Base-by-base conservation (phyloP, 2,888 invertebrate species). In the Aphidius colemani region DNA sequence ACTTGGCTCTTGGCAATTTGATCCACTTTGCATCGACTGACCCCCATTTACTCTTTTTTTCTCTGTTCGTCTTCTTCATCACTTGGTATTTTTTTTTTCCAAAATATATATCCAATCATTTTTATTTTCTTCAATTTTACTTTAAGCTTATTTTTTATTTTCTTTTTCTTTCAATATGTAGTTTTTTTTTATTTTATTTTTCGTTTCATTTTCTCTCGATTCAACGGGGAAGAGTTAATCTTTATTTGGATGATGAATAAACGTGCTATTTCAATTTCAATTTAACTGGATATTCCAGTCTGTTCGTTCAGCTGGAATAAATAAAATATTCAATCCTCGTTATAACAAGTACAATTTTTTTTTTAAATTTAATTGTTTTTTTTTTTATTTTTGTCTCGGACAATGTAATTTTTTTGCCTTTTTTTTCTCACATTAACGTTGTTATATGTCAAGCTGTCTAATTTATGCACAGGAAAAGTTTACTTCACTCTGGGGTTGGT, bases 301-400 rank as follows among this genome's bases (percentile, higher is more conserved):
- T 13, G 11, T 18, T 13, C 55, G 44, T 55, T 44, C 18, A 18
- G 43, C 18, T 44, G 40, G 44, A 50, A 45, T 41, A 44, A 43
- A 61, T 56, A 44, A 30, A 44, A 61, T 61, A 51, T 62, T 57
- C 48, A 62, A 57, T 62, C 30, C 40, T 43, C 50, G 9, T 49
- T 50, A 18, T 55, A 44, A 9, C 11, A 53, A 62, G 50, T 50
- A 18, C 13, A 57, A 41, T 57, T 57, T 57, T 49, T 44, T 50
- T 39, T 57, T 50, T 56, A 44, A 18, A 18, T 56, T 56, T 49
- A 18, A 11, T 18, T 56, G 41, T 48, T 56, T 49, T 43, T 39
- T 45, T 43, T 1, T 13, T 48, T 49, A 3, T 30, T 57, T 57
- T 57, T 48, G 8, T 39, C 40, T 46, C 48, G 39, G 7, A 30